phyloP scores from a whole-genome alignment of 2,888 invertebrate genomes.

The Ichneumoninae sp. region DNA sequence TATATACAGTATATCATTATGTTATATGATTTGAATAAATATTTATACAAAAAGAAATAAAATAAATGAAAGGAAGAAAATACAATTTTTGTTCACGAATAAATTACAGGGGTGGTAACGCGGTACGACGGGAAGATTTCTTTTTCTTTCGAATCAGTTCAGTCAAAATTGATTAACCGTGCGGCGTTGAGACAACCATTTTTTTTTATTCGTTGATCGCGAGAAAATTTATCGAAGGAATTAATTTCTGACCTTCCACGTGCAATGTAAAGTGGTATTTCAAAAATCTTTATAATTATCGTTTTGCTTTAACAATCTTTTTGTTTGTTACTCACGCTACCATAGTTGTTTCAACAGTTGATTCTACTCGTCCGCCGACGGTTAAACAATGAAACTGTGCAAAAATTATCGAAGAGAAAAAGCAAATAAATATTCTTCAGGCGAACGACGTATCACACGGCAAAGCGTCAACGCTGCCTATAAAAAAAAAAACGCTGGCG shows the following conservation, averaged over 20 bases:
- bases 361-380: slow-evolving; percentile 11
- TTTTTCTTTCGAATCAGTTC: slow-evolving; percentile 51
- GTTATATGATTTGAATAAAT: slow-evolving; percentile 73
- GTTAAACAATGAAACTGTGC: slow-evolving; percentile 38
- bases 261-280: neutral
- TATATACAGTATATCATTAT: slow-evolving; percentile 72
- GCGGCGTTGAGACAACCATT: slow-evolving; percentile 18
- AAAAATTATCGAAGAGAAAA: slow-evolving; percentile 45
- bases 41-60: slow-evolving; percentile 71
- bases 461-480: slow-evolving; percentile 59
- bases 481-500: slow-evolving; percentile 63
- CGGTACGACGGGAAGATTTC: slow-evolving; percentile 78
- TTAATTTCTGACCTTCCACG: neutral
- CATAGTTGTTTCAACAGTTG: neutral
- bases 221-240: neutral
- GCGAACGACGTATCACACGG: slow-evolving; percentile 62
- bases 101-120: slow-evolving; percentile 81
- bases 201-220: slow-evolving; percentile 3
- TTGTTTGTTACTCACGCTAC: neutral
- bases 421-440: slow-evolving; percentile 46
- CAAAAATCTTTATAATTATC: neutral
- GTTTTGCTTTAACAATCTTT: neutral
- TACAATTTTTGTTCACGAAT: slow-evolving; percentile 78
- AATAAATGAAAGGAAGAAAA: slow-evolving; percentile 51
- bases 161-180: slow-evolving; percentile 44